Evolutionary conservation across 1,140 invertebrate species (phyloP).

Genomic region (Brachionus calyciflorus): DNA sequence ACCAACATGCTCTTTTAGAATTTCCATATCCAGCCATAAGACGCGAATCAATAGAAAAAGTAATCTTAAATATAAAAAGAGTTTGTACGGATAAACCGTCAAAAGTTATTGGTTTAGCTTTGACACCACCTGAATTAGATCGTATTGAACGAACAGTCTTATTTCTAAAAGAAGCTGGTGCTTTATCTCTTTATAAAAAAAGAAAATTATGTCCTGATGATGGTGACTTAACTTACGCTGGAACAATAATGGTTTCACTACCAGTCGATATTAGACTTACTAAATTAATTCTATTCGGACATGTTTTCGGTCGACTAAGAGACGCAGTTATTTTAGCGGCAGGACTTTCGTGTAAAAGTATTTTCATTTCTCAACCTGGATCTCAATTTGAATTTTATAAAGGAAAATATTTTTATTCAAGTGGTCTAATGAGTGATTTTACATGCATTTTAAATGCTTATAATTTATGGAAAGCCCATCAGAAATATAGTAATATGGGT

Average conservation of each 20-base stretch:
- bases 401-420: not conserved
- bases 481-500: not conserved
- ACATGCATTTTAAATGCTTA: conserved; percentile 25
- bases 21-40: conserved; percentile 62
- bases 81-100: conserved; percentile 75
- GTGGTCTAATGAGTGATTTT: conserved; percentile 33
- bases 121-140: conserved; percentile 79
- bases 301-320: conserved; percentile 71
- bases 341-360: conserved; percentile 65
- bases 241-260: conserved; percentile 74
- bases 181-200: conserved; percentile 41
- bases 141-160: conserved; percentile 78
- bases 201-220: conserved; percentile 61
- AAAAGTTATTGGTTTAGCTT: conserved; percentile 74
- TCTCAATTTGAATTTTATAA: conserved; percentile 2
- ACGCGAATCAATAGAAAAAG: conserved; percentile 71
- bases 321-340: conserved; percentile 64
- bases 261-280: conserved; percentile 77
- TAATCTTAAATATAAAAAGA: conserved; percentile 78
- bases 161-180: conserved; percentile 75
- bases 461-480: conserved; percentile 12
- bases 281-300: conserved; percentile 81
- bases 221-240: conserved; percentile 83
- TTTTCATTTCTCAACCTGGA: not conserved
- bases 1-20: conserved; percentile 56